Evolutionary conservation across 1,140 invertebrate genomes (phyloP), one percentile per base, ranked within the genome.

Genomic region (Subanguina moxae): DNA sequence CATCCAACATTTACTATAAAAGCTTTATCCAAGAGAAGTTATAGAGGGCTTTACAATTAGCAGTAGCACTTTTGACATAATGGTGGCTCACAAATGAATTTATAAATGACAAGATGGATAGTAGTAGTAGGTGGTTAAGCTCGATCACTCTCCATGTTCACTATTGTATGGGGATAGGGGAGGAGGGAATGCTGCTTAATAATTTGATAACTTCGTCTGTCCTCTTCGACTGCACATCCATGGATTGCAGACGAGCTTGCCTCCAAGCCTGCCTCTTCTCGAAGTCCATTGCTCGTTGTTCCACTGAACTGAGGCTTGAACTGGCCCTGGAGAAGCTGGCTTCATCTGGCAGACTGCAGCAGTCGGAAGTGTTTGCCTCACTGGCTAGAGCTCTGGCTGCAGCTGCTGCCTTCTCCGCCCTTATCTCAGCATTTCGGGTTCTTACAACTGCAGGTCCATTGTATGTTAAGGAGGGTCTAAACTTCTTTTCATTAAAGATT

Each of bases 161-260:
- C 11, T 38, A 38, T 38, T 38, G 32, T 38, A 62, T 69, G 17
- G 67, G 67, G 46, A 70, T 69, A 11, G 67, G 67, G 5, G 66
- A 68, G 19, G 66, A 28, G 25, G 67, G 46, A 66, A 69, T 63
- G 32, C 48, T 74, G 45, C 56, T 64, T 8, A 73, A 62, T 27
- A 76, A 23, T 76, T 73, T 63, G 45, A 77, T 74, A 42, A 77
- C 62, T 48, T 77, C 75, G 13, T 76, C 76, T 1, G 76, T 73
- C 56, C 77, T 67, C 38, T 71, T 64, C 8, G 64, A 62, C 43
- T 75, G 73, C 30, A 70, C 73, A 42, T 77, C 77, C 48, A 77
- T 57, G 27, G 43, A 59, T 30, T 68, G 59, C n/a, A 77, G 42
- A 23, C 76, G 74, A 1, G 76, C 76, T 38, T 77, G 76, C 17